Base-by-base conservation (phyloP, 2,113 vertebrate genomes). In the Abramis brama region DNA sequence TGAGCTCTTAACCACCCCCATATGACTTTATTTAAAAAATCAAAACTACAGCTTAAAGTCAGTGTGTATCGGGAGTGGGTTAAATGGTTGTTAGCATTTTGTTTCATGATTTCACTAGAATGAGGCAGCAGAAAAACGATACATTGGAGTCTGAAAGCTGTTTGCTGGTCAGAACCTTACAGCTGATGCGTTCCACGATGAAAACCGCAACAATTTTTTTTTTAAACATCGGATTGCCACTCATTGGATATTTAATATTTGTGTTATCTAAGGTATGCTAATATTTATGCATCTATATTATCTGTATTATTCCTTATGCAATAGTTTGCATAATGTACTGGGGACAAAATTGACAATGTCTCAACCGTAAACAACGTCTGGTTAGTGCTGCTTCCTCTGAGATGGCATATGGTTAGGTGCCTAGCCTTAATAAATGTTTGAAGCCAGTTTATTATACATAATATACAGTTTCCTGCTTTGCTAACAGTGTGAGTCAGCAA, bases 391-490 rank as follows among this genome's bases (percentile, higher is more conserved):
- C 25, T 7, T 30, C 25, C 39, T 52, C 75, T 33, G 75, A 77
- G 25, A 30, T 30, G 25, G 47, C 4, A 55, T 27, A 50, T 77
- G 74, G 47, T 76, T 76, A 30, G 47, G 39, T 74, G 74, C n/a
- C 45, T 77, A 55, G 74, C 47, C 27, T 77, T 77, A 77, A 77
- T 75, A 75, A 17, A 75, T 55, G 75, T 77, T 52, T 33, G 50
- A 52, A 55, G 75, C 25, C 47, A 30, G 75, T 77, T 77, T 77
- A 77, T 77, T 77, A 52, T 77, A 77, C 75, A 77, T 77, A 77
- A 77, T 77, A 77, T 77, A 27, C 50, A 50, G 75, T 77, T 43
- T 79, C 36, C 55, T 79, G 36, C 55, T 21, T 62, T 43, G 57
- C 77, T 62, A 15, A 52, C 62, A 70, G 21, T 70, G 15, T 82